Percentiles rank a stretch among this genome's conserved stretches.
These are phyloP conservation scores for Oscheius sp. DNA, from an alignment of 1,140 invertebrate species.

Conservation along the genomic window DNA sequence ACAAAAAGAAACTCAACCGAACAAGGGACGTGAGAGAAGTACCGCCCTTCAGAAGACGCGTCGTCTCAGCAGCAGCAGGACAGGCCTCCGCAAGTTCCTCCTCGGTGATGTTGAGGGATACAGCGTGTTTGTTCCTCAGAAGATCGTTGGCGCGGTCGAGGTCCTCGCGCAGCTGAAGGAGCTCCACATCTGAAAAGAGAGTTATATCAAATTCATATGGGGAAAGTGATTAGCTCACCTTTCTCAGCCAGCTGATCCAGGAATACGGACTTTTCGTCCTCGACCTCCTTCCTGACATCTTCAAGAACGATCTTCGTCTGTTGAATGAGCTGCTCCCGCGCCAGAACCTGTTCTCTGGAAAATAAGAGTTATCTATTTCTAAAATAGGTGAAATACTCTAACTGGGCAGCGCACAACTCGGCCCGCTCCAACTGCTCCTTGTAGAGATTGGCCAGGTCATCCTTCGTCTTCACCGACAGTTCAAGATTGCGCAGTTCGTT, in stretches of 20 bases:
- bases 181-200: not conserved
- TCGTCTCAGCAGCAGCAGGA: slow-evolving; percentile 22
- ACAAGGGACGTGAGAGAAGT: slow-evolving; percentile 16
- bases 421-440: not conserved
- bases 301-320: not conserved
- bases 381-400: too few relatives aligned
- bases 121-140: slow-evolving; percentile 19
- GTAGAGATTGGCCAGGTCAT: not conserved
- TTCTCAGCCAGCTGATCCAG: not conserved
- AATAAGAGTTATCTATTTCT: too few relatives aligned
- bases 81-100: slow-evolving; percentile 15
- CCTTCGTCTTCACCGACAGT: not conserved
- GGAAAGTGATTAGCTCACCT: not conserved
- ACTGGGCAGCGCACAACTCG: not conserved
- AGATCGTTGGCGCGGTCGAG: slow-evolving; percentile 8
- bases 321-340: not conserved
- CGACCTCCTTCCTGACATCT: not conserved
- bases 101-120: slow-evolving; percentile 23
- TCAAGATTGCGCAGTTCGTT: not conserved
- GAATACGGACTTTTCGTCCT: not conserved
- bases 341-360: not conserved
- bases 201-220: not conserved
- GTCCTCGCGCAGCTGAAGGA: slow-evolving; percentile 5
- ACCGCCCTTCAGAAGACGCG: slow-evolving; percentile 7
- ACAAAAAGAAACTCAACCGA: not conserved